Base-by-base conservation (phyloP, 1,140 invertebrate genomes). In the Brachionus rotundiformis region DNA sequence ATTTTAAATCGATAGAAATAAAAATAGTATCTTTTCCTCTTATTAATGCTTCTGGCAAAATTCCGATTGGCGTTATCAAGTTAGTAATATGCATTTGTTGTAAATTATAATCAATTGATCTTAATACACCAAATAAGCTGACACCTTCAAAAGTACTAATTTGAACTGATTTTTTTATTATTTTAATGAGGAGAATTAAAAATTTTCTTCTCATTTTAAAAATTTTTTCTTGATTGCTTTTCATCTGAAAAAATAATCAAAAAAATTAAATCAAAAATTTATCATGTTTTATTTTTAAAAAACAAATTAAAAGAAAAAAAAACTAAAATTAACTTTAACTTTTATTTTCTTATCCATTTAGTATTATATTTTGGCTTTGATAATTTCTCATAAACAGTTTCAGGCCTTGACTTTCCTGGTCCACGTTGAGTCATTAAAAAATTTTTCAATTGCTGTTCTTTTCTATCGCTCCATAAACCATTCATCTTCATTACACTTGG, bases 31-130 rank as follows among this genome's bases (percentile, higher is more conserved):
- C 87, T n/a, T 83, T 85, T 10, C 85, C 83, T 29, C 87, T 81
- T 6, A 88, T 68, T 10, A 86, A 81, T n/a, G 86, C 87, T 81
- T 86, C 80, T 7, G 85, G 85, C 16, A 87, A 75, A 8, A 84
- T 83, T 47, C 87, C 87, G 75, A 88, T 87, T 1, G 86, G 87
- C 4, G 87, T 88, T 13, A 82, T 29, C 8, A 88, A 83, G 47
- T 87, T 82, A 0, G 81, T 81, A 0, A 88, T 84, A 71, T 87
- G 86, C 19, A 88, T 33, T 49, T 86, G 83, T 4, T 86, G 84
- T 13, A 87, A 82, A 33, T 87, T 84, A 33, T 87, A 84, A 82
- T 88, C 87, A 1, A 84, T 65, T 8, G 83, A 82, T 10, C 84
- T 83, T 33, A 88, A 82, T 19, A 59, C 83, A 16, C 85, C 86